Evolutionary conservation across 2,797 vertebrate genomes (phyloP), one percentile per base, ranked within the genome.

Genomic region (Crocodylus rhombifer): DNA sequence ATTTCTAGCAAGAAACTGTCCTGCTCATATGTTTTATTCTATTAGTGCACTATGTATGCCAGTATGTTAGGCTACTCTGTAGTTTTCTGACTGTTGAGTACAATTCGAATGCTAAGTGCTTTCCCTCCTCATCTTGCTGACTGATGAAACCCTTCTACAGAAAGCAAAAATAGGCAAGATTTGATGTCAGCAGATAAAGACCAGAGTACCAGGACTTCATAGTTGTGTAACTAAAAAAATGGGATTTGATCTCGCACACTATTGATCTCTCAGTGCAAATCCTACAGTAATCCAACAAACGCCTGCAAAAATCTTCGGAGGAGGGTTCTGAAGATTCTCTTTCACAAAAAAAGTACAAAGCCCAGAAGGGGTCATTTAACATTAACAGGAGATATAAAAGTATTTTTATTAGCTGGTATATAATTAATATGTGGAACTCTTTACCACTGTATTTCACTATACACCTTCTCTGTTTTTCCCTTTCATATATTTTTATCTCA

Each of bases 261-360:
- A 84, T 58, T 94, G 75, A 90, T 92, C 93, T 94, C 82, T 87
- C 86, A 91, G 90, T 92, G 57, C 80, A 90, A 26, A 89, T 90
- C 93, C 95, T 95, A 92, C 95, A 93, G 95, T 93, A 96, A 95
- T 71, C 78, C 74, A 92, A 85, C 28, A 91, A 92, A 89, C 94
- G 87, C 84, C 91, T 73, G 83, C 77, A 61, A 23, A 23, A 77
- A 61, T 64, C 84, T 88, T 51, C 93, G 82, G 87, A 89, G 78
- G 86, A 94, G 84, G 74, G 89, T 95, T 26, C 79, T 91, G 84
- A 94, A 74, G 91, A 51, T 51, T 51, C 42, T 42, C 42, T 51
- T 51, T 51, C 42, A 51, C 42, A 51, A 28, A 87, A 71, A 91
- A 92, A 76, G 93, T 89, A 92, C 82, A 95, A 93, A 94, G 93